A percentile compares a stretch with the other conserved stretches of the same genome.
Evolutionary conservation across 1,140 invertebrate genomes (phyloP).

Genomic region (Heterodera carotae): DNA sequence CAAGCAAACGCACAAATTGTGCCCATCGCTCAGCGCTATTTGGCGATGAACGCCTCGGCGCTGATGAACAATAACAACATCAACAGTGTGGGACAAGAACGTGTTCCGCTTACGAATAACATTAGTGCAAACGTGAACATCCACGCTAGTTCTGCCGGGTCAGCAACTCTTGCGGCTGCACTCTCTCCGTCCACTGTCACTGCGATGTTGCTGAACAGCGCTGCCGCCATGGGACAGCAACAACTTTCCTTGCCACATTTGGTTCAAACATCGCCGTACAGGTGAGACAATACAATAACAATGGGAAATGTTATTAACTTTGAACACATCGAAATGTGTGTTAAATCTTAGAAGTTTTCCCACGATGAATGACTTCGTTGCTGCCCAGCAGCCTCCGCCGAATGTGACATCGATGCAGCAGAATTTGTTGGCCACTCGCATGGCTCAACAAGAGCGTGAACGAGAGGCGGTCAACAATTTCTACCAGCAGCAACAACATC

Average conservation of each 20-base stretch:
- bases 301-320: too few relatives aligned
- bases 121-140: conserved; percentile 18
- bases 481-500: conserved; percentile 46
- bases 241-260: conserved; percentile 6
- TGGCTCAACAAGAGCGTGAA: conserved; percentile 43
- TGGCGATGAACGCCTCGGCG: not conserved
- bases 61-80: not conserved
- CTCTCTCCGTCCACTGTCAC: conserved; percentile 27
- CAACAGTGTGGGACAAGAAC: not conserved
- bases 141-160: not conserved
- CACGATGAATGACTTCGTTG: conserved; percentile 15
- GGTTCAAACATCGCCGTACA: conserved; percentile 18
- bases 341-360: too few relatives aligned
- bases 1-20: not conserved
- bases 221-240: conserved; percentile 29
- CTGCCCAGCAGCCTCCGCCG: conserved; percentile 6
- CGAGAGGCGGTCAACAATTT: conserved; percentile 33
- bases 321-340: too few relatives aligned
- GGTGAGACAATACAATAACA: conserved; percentile 8
- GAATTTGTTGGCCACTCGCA: conserved; percentile 26
- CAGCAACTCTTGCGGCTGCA: conserved; percentile 4
- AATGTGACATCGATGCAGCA: conserved; percentile 31
- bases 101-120: conserved; percentile 12
- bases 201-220: conserved; percentile 29
- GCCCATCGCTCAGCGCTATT: conserved; percentile 6